These are phyloP conservation scores for Dryobotodes eremita DNA, from an alignment of 2,888 invertebrate species.

Conservation along the genomic window DNA sequence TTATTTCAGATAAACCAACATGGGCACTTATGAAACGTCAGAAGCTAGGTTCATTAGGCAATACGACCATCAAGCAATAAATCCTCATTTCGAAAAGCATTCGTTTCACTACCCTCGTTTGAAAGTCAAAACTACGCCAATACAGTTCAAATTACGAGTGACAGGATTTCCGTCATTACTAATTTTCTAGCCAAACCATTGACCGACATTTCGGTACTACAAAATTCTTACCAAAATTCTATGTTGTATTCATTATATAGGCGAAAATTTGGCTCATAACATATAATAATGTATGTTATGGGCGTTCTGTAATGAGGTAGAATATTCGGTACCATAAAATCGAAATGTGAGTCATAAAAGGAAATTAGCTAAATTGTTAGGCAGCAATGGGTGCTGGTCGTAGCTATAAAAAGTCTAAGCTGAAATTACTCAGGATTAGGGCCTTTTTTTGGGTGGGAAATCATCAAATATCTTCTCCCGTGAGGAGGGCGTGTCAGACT, in stretches of 20 bases:
- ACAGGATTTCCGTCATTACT: conserved; percentile 28
- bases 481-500: no score
- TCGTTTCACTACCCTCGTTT: not conserved
- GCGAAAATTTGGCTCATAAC: conserved; percentile 41
- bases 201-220: conserved; percentile 14
- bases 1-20: no score
- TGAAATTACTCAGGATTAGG: not conserved
- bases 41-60: no score
- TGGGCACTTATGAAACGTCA: no score
- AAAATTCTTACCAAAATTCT: conserved; percentile 39
- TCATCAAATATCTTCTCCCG: no score
- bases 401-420: not conserved
- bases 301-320: conserved; percentile 10
- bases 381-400: not conserved
- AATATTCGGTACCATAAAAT: conserved; percentile 31
- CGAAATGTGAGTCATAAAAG: conserved; percentile 30
- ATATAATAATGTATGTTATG: conserved; percentile 30
- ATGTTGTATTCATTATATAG: conserved; percentile 40
- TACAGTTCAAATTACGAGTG: conserved; percentile 1
- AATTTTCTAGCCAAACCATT: conserved; percentile 42
- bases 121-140: conserved; percentile 11
- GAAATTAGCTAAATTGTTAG: conserved; percentile 27
- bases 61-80: not conserved
- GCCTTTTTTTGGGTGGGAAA: no score
- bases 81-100: not conserved